Evolutionary conservation across 2,797 vertebrate species (phyloP).

Genomic region (Tenualosa thibaudeaui): DNA sequence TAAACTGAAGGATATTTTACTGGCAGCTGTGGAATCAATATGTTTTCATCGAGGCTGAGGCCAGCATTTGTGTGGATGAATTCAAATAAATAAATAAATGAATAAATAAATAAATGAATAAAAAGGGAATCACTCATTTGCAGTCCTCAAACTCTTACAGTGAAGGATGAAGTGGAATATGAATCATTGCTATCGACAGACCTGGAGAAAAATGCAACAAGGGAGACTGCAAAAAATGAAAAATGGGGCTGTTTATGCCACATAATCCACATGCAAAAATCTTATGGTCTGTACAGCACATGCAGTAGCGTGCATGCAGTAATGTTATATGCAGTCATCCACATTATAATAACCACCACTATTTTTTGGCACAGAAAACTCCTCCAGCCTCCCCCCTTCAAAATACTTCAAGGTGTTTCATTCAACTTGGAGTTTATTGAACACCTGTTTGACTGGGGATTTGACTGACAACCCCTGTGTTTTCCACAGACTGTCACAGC

Average conservation of each 20-base stretch:
- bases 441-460: slow-evolving; percentile 19
- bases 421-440: slow-evolving; percentile 21
- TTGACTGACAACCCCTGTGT: slow-evolving; percentile 47
- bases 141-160: not conserved
- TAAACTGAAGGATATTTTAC: not conserved
- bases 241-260: not conserved
- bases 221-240: not conserved
- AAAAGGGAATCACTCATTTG: not conserved
- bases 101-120: too few relatives aligned
- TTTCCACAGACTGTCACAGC: slow-evolving; percentile 37
- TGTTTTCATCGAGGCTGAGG: not conserved
- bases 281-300: not conserved
- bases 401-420: slow-evolving; percentile 1
- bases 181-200: not conserved
- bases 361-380: slow-evolving; percentile 36
- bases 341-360: not conserved
- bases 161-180: not conserved
- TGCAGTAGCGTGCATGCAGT: not conserved
- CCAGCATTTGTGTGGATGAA: not conserved
- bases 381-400: not conserved
- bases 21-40: not conserved
- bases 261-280: not conserved
- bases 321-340: not conserved
- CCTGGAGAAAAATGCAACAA: not conserved
- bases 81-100: not conserved